Evolutionary conservation across 1,140 invertebrate genomes (phyloP).

Genomic region (Vanessa atalanta): DNA sequence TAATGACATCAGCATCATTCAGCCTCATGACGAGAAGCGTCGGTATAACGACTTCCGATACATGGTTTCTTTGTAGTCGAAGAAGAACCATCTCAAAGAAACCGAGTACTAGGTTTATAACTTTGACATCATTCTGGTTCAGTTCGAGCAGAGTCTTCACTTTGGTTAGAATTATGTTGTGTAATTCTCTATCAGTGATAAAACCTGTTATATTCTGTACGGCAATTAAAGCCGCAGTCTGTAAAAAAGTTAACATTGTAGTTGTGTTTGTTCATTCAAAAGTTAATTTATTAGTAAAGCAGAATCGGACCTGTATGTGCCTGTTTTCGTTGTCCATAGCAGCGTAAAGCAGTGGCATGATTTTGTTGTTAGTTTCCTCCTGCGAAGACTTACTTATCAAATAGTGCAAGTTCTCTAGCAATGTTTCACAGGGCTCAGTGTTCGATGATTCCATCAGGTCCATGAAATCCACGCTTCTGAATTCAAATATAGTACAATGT

Average conservation of each 20-base stretch:
- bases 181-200: slow-evolving; percentile 91
- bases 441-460: slow-evolving; percentile 90
- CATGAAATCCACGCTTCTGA: slow-evolving; percentile 48
- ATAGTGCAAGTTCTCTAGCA: slow-evolving; percentile 95
- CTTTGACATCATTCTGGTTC: slow-evolving; percentile 88
- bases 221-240: slow-evolving; percentile 95
- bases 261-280: background rate
- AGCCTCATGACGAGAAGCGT: slow-evolving; percentile 93
- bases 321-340: slow-evolving; percentile 95
- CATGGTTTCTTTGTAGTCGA: slow-evolving; percentile 90
- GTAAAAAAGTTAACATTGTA: slow-evolving; percentile 40
- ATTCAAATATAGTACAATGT: slow-evolving; percentile 17
- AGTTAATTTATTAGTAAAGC: background rate
- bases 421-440: slow-evolving; percentile 91
- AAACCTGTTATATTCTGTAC: slow-evolving; percentile 92
- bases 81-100: slow-evolving; percentile 90
- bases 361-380: slow-evolving; percentile 90
- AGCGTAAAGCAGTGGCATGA: slow-evolving; percentile 93
- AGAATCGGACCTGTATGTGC: slow-evolving; percentile 90
- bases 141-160: slow-evolving; percentile 94
- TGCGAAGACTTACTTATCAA: slow-evolving; percentile 93
- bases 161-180: slow-evolving; percentile 92
- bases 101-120: slow-evolving; percentile 88
- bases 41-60: slow-evolving; percentile 95
- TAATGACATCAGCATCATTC: slow-evolving; percentile 90